Percentiles rank a stretch among this genome's conserved stretches.
phyloP scores from a whole-genome alignment of 1,140 invertebrate species.

The Cydia fagiglandana region DNA sequence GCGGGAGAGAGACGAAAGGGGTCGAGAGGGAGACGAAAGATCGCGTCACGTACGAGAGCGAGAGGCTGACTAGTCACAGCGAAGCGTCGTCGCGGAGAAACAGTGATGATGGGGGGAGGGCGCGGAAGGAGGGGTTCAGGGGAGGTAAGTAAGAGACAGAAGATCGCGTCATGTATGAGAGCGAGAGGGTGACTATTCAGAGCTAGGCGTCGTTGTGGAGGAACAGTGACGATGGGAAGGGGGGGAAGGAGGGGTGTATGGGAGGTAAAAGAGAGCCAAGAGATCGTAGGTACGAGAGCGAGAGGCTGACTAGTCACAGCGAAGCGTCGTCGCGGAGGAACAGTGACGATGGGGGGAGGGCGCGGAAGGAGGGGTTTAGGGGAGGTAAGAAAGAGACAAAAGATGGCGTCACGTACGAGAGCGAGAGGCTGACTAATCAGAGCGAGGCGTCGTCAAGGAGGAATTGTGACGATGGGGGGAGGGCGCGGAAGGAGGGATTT shows the following conservation, averaged over 20 bases:
- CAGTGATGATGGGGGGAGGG: conserved; percentile 61
- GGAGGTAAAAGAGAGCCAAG: conserved; percentile 44
- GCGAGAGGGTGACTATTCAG: conserved; percentile 58
- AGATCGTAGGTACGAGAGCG: neutral
- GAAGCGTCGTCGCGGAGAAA: conserved; percentile 67
- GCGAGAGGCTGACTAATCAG: no score
- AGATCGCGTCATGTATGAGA: conserved; percentile 58
- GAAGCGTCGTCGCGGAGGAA: neutral
- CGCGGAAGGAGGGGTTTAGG: no score
- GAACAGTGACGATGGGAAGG: conserved; percentile 63
- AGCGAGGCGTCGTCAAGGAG: conserved; percentile 31
- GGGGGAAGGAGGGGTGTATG: conserved; percentile 55
- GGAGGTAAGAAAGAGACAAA: conserved; percentile 41
- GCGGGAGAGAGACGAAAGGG: neutral
- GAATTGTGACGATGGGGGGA: conserved; percentile 63
- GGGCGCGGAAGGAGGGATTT: conserved; percentile 44
- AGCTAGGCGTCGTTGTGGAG: conserved; percentile 66
- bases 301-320: conserved; percentile 11
- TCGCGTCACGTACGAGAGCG: conserved; percentile 58
- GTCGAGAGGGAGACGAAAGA: conserved; percentile 47
- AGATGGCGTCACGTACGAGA: conserved; percentile 33
- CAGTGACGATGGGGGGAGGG: conserved; percentile 32
- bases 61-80: conserved; percentile 58
- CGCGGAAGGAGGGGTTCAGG: conserved; percentile 54
- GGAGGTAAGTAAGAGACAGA: conserved; percentile 54